Percentiles rank a stretch among this genome's conserved stretches.
Evolutionary conservation across 2,888 invertebrate genomes (phyloP).

Genomic region (Morpho deidamia): DNA sequence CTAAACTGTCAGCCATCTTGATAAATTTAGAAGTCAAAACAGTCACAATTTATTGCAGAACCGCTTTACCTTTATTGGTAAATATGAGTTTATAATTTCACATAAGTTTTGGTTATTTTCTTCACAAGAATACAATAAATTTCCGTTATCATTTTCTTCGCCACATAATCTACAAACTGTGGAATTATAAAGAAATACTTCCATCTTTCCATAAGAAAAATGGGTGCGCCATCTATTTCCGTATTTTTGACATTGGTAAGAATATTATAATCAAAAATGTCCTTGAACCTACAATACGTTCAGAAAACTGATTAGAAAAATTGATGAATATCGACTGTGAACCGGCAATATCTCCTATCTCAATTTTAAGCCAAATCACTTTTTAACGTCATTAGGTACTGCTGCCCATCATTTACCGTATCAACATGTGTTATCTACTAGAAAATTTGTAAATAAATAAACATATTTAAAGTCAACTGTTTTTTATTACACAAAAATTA

Average conservation of each 20-base stretch:
- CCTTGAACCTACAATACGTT: background rate
- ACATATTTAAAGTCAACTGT: too few relatives aligned
- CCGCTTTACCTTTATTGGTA: slow-evolving; percentile 83
- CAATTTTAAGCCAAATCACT: too few relatives aligned
- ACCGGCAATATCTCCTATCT: too few relatives aligned
- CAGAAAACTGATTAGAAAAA: background rate
- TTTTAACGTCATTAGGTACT: too few relatives aligned
- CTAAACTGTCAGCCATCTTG: slow-evolving; percentile 54
- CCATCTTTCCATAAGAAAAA: slow-evolving; percentile 44
- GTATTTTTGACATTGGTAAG: background rate
- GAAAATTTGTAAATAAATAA: too few relatives aligned
- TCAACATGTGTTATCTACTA: too few relatives aligned
- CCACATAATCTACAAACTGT: slow-evolving; percentile 87
- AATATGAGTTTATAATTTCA: slow-evolving; percentile 83
- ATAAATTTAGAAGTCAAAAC: slow-evolving; percentile 61
- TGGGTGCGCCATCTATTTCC: slow-evolving; percentile 64
- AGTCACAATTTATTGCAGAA: slow-evolving; percentile 51
- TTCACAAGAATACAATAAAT: slow-evolving; percentile 78
- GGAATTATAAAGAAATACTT: slow-evolving; percentile 81
- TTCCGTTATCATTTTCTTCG: slow-evolving; percentile 84
- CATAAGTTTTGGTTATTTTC: slow-evolving; percentile 80
- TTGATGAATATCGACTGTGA: too few relatives aligned
- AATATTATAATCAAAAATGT: background rate
- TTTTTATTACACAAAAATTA: too few relatives aligned
- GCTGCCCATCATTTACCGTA: too few relatives aligned